phyloP scores from a whole-genome alignment of 2,797 vertebrate species.

The Lagodon rhomboides region DNA sequence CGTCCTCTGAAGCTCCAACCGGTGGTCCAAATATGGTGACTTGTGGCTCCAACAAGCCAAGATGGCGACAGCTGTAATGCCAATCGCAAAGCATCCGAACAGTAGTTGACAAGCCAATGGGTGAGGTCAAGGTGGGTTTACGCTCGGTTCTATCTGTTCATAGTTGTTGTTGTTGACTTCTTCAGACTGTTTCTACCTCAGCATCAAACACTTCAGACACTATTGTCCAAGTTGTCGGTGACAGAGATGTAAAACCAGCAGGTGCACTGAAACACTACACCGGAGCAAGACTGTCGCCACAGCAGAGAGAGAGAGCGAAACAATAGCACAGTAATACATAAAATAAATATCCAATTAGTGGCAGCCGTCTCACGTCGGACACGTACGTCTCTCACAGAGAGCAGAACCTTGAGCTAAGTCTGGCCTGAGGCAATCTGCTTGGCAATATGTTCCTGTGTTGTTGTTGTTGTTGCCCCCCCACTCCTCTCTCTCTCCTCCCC shows the following conservation, averaged over 20 bases:
- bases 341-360: slow-evolving; percentile 60
- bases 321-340: slow-evolving; percentile 25
- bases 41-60: too few species aligned
- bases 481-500: too few species aligned
- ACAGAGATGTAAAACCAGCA: slow-evolving; percentile 21
- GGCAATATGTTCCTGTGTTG: slow-evolving; percentile 70
- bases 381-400: slow-evolving; percentile 42
- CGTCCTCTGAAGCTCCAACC: too few species aligned
- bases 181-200: background rate
- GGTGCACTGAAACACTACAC: slow-evolving; percentile 7
- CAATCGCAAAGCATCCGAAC: too few species aligned
- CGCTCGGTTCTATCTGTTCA: too few species aligned
- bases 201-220: background rate
- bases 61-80: too few species aligned
- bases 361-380: slow-evolving; percentile 50
- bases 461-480: slow-evolving; percentile 45
- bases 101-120: too few species aligned
- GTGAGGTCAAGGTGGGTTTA: too few species aligned
- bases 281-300: slow-evolving; percentile 7
- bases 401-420: slow-evolving; percentile 48
- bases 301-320: background rate
- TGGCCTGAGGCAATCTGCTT: slow-evolving; percentile 68
- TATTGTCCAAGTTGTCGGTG: background rate
- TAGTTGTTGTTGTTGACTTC: too few species aligned
- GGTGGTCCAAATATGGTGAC: too few species aligned